Base-by-base conservation (phyloP, 53 echinoderm and acorn worm genomes). In the Luidia sarsii region DNA sequence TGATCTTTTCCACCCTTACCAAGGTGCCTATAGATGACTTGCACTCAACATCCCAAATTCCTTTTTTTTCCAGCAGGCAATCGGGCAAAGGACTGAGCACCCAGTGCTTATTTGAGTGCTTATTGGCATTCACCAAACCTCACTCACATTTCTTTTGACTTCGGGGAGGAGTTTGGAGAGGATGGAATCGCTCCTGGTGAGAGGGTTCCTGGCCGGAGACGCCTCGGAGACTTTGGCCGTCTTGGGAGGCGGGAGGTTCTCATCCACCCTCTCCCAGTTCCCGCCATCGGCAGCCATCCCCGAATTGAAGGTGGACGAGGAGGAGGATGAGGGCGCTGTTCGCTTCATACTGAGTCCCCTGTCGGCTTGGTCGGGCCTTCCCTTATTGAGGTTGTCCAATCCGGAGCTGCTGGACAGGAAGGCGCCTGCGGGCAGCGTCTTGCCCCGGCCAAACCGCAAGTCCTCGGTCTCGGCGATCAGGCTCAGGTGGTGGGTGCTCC, bases 141-240 rank as follows among this genome's bases (percentile, higher is more conserved):
- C n/a, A 87, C 89, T 79, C 65, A 95, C 95, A 90, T 81, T 87
- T 68, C 82, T 92, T 68, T 89, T 92, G 67, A 89, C 90, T 60
- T 92, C 90, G 55, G 92, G 87, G 18, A 95, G 66, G 72, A 92
- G 85, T 61, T 92, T 89, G 39, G 95, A 95, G 10, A 95, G 70
- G 2, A 89, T 83, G 4, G 95, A 92, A 51, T 95, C 95, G 85
- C 87, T 92, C 62, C 95, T 73, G 63, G 74, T 71, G 8, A 92
- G 50, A 10, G 83, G 50, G 11, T 41, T 41, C 21, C 64, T 74
- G 43, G 75, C 84, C 21, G 81, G 69, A 24, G 72, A 20, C 14
- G 67, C 52, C 79, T 85, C 86, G 10, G 77, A 79, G 35, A 85
- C 74, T 50, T 79, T 87, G 13, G 50, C 83, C 18, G 71, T 60